Conservation (phyloP, 2,888 invertebrate species). For the Aplocera efformata region DNA sequence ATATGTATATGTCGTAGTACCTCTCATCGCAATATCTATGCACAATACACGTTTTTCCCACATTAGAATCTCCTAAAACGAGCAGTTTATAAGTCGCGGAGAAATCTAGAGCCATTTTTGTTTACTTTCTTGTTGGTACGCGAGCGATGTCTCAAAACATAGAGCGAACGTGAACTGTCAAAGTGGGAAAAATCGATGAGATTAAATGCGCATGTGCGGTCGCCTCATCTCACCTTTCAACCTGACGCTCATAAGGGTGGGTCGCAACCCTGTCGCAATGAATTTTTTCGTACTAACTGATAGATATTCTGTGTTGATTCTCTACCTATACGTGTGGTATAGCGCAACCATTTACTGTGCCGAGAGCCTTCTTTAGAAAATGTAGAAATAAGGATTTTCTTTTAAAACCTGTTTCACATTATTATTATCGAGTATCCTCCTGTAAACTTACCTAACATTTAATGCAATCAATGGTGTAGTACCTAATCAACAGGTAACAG, state of each 20-base stretch:
- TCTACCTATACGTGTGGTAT: too few species aligned
- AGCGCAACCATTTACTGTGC: too few species aligned
- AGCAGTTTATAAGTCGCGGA: slow-evolving; percentile 93
- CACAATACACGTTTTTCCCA: slow-evolving; percentile 94
- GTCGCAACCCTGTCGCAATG: slow-evolving; percentile 22
- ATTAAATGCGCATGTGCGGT: slow-evolving; percentile 66
- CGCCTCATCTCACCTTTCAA: slow-evolving; percentile 38
- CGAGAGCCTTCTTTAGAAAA: too few species aligned
- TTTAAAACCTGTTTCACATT: too few species aligned
- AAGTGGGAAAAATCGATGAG: slow-evolving; percentile 76
- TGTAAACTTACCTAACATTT: slow-evolving; percentile 10
- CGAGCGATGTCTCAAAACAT: slow-evolving; percentile 69
- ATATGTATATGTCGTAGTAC: slow-evolving; percentile 94
- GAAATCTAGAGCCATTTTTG: slow-evolving; percentile 90
- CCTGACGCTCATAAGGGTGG: slow-evolving; percentile 45
- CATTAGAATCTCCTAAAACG: slow-evolving; percentile 93
- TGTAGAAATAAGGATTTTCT: too few species aligned
- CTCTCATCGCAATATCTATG: slow-evolving; percentile 94
- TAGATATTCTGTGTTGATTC: too few species aligned
- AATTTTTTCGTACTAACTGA: slow-evolving; percentile 11
- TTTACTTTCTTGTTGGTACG: slow-evolving; percentile 66
- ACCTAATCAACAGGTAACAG: slow-evolving; percentile 22
- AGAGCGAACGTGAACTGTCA: slow-evolving; percentile 72
- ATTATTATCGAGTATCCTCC: slow-evolving; percentile 1
- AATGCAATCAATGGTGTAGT: slow-evolving; percentile 16